Conservation (phyloP, 2,113 vertebrate species). For the Arothron firmamentum region DNA sequence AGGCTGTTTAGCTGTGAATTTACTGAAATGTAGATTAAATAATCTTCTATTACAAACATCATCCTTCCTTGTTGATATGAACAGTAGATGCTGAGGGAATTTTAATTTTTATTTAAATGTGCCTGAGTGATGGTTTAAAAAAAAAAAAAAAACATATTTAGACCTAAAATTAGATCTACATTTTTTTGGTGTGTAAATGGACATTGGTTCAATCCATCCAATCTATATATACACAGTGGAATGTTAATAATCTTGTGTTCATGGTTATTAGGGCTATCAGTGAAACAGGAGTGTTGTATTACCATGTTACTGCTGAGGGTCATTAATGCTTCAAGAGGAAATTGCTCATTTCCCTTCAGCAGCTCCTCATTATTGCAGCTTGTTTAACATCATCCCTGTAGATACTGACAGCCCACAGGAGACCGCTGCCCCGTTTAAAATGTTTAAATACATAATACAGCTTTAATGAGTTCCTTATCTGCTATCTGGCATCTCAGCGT, state of each 20-base stretch:
- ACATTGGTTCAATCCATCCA: too few relatives aligned
- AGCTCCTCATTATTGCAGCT: constrained; percentile 36
- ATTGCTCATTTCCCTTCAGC: constrained; percentile 45
- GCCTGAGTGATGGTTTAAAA: too few relatives aligned
- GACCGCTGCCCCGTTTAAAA: constrained; percentile 21
- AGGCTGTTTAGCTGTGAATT: too few relatives aligned
- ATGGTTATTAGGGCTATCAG: neutral
- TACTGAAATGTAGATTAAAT: too few relatives aligned
- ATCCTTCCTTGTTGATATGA: too few relatives aligned
- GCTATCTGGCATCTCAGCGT: neutral
- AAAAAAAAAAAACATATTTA: too few relatives aligned
- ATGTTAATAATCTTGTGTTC: too few relatives aligned
- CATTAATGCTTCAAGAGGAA: constrained; percentile 43
- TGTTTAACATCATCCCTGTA: constrained; percentile 26
- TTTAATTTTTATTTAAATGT: too few relatives aligned
- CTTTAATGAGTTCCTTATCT: constrained; percentile 30
- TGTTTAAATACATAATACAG: constrained; percentile 34
- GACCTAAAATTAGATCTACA: too few relatives aligned
- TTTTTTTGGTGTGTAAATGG: too few relatives aligned
- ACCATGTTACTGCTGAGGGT: constrained; percentile 27
- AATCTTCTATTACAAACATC: too few relatives aligned
- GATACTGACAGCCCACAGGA: constrained; percentile 28
- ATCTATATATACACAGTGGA: too few relatives aligned
- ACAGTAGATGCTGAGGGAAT: neutral
- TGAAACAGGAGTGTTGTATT: constrained; percentile 16